Conservation (phyloP, 1,140 invertebrate species). For the Notospermus geniculatus region DNA sequence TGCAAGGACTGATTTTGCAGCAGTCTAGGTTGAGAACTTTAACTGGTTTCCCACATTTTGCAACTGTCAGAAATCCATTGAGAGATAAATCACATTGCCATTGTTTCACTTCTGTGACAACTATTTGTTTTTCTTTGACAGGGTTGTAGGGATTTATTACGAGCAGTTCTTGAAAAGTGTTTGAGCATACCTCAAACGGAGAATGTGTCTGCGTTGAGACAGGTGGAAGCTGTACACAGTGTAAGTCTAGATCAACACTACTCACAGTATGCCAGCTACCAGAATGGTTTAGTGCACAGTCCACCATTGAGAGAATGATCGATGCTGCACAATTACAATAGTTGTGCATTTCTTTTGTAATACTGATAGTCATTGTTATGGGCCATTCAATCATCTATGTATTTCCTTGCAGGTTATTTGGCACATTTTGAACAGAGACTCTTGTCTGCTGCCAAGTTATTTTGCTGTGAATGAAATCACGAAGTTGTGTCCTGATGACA, state of each 20-base stretch:
- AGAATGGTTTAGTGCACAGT: too few relatives aligned
- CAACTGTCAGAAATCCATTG: not conserved
- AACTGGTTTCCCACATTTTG: too few relatives aligned
- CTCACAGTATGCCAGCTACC: too few relatives aligned
- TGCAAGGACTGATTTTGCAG: too few relatives aligned
- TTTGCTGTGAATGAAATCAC: slow-evolving; percentile 93
- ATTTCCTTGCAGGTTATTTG: slow-evolving; percentile 63
- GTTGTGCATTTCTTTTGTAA: not conserved
- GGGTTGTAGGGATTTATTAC: slow-evolving; percentile 57
- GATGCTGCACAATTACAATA: too few relatives aligned
- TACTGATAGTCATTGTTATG: not conserved
- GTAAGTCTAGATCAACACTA: slow-evolving; percentile 30
- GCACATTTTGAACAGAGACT: slow-evolving; percentile 89
- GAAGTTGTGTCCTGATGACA: slow-evolving; percentile 78
- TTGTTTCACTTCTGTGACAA: not conserved
- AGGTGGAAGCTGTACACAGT: slow-evolving; percentile 40
- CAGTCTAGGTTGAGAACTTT: too few relatives aligned
- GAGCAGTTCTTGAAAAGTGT: slow-evolving; percentile 75
- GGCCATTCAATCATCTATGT: not conserved
- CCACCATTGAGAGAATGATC: too few relatives aligned
- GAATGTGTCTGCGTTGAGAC: slow-evolving; percentile 36
- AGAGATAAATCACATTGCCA: not conserved
- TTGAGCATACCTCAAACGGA: slow-evolving; percentile 32
- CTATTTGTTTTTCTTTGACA: slow-evolving; percentile 44
- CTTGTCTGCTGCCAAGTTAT: slow-evolving; percentile 87